phyloP scores from a whole-genome alignment of 1,140 invertebrate genomes.

The Megalonaias nervosa region DNA sequence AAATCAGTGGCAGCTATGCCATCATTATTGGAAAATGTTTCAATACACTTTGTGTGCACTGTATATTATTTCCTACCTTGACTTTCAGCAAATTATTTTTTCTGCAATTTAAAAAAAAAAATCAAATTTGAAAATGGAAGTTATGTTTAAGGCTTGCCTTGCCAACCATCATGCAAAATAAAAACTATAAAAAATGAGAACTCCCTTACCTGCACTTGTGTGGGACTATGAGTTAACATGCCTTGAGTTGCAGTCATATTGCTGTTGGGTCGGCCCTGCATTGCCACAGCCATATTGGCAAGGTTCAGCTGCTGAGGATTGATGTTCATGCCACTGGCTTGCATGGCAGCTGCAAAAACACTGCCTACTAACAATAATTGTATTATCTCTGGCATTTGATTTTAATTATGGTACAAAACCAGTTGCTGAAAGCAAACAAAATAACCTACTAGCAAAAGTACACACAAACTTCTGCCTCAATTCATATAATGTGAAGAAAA shows the following conservation, averaged over 20 bases:
- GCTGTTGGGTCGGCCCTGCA: constrained; percentile 49
- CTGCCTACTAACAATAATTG: background rate
- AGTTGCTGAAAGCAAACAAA: background rate
- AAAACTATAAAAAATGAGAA: background rate
- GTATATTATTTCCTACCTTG: too few relatives aligned
- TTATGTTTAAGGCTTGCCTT: background rate
- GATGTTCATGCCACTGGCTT: constrained; percentile 52
- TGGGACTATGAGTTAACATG: constrained; percentile 42
- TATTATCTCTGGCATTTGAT: background rate
- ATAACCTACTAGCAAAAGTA: background rate
- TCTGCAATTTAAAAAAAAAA: too few relatives aligned
- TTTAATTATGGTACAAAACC: background rate
- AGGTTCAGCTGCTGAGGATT: constrained; percentile 54
- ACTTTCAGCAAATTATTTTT: too few relatives aligned
- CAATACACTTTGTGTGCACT: too few relatives aligned
- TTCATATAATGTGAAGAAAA: background rate
- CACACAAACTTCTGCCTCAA: background rate
- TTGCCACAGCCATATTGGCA: constrained; percentile 49
- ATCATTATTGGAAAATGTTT: too few relatives aligned
- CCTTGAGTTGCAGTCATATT: constrained; percentile 34
- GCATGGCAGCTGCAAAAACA: constrained; percentile 52
- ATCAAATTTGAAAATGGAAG: too few relatives aligned
- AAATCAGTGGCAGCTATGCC: too few relatives aligned
- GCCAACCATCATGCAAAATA: background rate
- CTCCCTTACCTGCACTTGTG: constrained; percentile 56